phyloP scores from a whole-genome alignment of 2,113 vertebrate genomes.

The Leuciscus idus region DNA sequence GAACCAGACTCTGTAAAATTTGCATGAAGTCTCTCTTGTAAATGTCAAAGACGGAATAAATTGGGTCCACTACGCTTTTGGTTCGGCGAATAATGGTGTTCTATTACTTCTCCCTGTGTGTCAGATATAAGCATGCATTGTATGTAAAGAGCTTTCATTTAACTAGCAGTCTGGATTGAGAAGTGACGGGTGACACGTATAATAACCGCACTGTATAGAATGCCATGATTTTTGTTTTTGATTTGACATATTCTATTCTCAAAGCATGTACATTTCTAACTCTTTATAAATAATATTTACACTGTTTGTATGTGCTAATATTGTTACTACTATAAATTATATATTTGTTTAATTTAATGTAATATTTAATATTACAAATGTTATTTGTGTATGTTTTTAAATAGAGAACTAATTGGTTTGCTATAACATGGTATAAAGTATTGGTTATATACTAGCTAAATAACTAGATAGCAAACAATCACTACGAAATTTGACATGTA shows the following conservation, averaged over 20 bases:
- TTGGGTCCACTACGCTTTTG: conserved; percentile 24
- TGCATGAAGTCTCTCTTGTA: conserved; percentile 23
- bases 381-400: too few species aligned
- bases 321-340: too few species aligned
- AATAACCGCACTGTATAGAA: background rate
- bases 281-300: background rate
- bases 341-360: too few species aligned
- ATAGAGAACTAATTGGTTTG: background rate
- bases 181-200: background rate
- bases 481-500: background rate
- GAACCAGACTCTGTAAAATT: conserved; percentile 10
- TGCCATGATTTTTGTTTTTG: background rate
- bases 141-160: background rate
- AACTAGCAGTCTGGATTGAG: background rate
- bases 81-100: background rate
- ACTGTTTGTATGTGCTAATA: too few species aligned
- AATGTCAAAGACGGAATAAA: conserved; percentile 42
- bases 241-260: background rate
- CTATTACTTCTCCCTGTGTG: background rate
- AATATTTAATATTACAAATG: too few species aligned
- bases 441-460: background rate
- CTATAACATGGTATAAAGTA: background rate
- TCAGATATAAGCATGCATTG: conserved; percentile 9
- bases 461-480: background rate
- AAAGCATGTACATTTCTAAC: background rate